Percentiles rank a stretch among this genome's conserved stretches.
Evolutionary conservation across 2,888 invertebrate genomes (phyloP).

Genomic region (Drosophila nigritarsus): DNA sequence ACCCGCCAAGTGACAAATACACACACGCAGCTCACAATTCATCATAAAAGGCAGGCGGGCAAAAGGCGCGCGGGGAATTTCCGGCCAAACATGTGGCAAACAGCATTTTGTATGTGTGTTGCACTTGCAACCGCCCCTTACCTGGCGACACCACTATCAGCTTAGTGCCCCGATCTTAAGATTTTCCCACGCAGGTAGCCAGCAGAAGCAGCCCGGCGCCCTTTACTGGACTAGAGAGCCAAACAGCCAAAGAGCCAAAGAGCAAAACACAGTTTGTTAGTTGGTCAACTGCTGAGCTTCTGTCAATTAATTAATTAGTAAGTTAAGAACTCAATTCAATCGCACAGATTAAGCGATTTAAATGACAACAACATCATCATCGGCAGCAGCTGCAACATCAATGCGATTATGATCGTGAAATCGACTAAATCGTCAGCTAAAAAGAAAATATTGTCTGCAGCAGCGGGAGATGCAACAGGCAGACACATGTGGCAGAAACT

Average conservation of each 20-base stretch:
- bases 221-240: conserved; percentile 18
- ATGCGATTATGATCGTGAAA: conserved; percentile 72
- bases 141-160: conserved; percentile 54
- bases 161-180: conserved; percentile 18
- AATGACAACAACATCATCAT: conserved; percentile 61
- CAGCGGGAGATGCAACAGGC: conserved; percentile 12
- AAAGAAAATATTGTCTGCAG: conserved; percentile 64
- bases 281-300: conserved; percentile 20
- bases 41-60: conserved; percentile 51
- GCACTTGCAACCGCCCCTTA: conserved; percentile 33
- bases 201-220: conserved; percentile 11
- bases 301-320: conserved; percentile 46
- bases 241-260: neutral
- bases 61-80: conserved; percentile 64
- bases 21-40: conserved; percentile 56
- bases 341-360: conserved; percentile 53
- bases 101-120: conserved; percentile 4
- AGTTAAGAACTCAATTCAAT: conserved; percentile 52
- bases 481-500: conserved; percentile 41
- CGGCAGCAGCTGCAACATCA: conserved; percentile 30
- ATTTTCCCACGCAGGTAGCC: conserved; percentile 73
- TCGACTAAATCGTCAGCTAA: conserved; percentile 71
- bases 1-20: conserved; percentile 64
- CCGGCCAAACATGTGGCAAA: conserved; percentile 72
- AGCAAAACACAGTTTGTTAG: neutral